Conservation (phyloP, 2,797 vertebrate genomes). For the Remorina albescens region DNA sequence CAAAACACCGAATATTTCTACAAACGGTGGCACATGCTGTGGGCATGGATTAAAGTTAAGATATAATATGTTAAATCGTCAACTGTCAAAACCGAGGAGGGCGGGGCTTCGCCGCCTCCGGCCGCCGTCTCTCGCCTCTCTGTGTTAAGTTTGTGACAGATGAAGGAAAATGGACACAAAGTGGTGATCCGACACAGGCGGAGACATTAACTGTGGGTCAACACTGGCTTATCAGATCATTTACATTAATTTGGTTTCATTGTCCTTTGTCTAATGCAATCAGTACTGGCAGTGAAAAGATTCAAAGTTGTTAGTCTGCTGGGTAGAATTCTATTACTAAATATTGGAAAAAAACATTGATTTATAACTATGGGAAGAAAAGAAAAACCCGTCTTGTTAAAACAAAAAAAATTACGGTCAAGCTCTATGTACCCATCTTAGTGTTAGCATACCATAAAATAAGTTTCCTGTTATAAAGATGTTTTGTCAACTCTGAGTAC, state of each 20-base stretch:
- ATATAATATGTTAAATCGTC: no score
- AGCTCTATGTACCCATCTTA: not conserved
- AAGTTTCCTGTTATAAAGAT: not conserved
- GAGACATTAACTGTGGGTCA: not conserved
- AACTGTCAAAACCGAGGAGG: conserved; percentile 29
- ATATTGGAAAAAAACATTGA: no score
- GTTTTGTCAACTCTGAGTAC: not conserved
- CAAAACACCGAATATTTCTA: not conserved
- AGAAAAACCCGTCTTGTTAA: no score
- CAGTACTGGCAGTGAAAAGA: no score
- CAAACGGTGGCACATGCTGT: not conserved
- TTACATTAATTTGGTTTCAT: not conserved
- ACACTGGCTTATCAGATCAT: not conserved
- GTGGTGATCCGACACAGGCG: not conserved
- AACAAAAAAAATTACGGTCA: no score
- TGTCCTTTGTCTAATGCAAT: not conserved
- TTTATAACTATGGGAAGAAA: no score
- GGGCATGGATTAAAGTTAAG: conserved; percentile 24
- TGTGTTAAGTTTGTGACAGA: not conserved
- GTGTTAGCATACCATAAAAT: not conserved
- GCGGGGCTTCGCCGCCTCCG: not conserved
- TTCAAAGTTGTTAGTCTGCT: not conserved
- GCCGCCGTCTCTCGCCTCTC: no score
- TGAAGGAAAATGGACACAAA: not conserved
- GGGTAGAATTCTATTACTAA: not conserved